Conservation (phyloP, 2,113 vertebrate genomes). For the Lagopus leucura region DNA sequence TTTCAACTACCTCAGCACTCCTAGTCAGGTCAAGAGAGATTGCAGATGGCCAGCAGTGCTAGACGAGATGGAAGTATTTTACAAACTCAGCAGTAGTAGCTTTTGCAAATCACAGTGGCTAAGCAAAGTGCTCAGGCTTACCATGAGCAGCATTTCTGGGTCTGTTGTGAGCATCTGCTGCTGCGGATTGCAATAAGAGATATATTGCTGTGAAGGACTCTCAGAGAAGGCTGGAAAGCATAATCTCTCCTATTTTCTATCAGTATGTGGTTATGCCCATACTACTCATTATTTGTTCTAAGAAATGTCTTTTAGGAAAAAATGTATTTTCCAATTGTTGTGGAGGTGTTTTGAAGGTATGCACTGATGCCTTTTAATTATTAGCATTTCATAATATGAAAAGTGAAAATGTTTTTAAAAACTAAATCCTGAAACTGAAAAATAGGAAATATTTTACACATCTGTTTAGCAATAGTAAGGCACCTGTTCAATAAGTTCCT, state of each 20-base stretch:
- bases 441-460: neutral
- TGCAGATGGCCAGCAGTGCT: neutral
- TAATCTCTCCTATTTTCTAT: neutral
- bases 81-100: neutral
- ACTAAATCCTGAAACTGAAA: neutral
- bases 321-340: fast-evolving
- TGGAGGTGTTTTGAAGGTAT: neutral
- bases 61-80: slow-evolving; percentile 2
- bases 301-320: neutral
- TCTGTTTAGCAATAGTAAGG: neutral
- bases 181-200: neutral
- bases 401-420: neutral
- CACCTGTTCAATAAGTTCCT: neutral
- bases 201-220: neutral
- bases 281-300: neutral
- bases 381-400: neutral
- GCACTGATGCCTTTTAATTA: neutral
- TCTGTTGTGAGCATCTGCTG: neutral
- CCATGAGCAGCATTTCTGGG: neutral
- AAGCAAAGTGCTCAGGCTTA: neutral
- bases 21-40: neutral
- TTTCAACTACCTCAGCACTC: neutral
- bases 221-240: neutral
- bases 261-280: neutral
- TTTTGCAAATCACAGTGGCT: neutral